Conservation (phyloP, 2,113 vertebrate genomes). For the Nansenia antarctica region DNA sequence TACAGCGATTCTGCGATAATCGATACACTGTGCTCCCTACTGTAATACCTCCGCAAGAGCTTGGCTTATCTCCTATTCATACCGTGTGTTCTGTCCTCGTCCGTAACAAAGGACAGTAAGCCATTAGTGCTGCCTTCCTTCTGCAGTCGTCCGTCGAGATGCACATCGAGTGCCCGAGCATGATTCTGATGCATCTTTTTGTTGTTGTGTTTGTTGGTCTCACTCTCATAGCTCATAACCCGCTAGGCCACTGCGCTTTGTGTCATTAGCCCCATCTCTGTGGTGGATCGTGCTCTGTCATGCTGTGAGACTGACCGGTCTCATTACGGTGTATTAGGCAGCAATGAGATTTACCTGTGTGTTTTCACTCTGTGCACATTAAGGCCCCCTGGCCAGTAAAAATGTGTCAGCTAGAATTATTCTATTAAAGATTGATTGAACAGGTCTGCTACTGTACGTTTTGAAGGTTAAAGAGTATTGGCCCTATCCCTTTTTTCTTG, state of each 20-base stretch:
- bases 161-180: no score
- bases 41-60: neutral
- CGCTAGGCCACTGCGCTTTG: conserved; percentile 52
- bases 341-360: conserved; percentile 39
- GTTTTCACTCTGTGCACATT: conserved; percentile 48
- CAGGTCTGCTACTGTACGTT: conserved; percentile 37
- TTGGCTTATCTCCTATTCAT: neutral
- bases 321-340: conserved; percentile 55
- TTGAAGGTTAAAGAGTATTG: conserved; percentile 31
- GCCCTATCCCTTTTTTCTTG: conserved; percentile 13
- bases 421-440: conserved; percentile 38
- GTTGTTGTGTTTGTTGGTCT: conserved; percentile 12
- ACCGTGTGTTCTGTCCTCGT: neutral
- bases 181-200: conserved; percentile 48
- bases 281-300: conserved; percentile 52
- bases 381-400: conserved; percentile 24
- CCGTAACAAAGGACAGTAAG: no score
- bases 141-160: neutral
- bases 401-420: conserved; percentile 36
- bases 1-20: no score
- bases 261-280: conserved; percentile 60
- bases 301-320: conserved; percentile 43
- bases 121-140: neutral
- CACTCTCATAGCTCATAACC: conserved; percentile 32
- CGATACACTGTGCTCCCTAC: neutral